Evolutionary conservation across 2,113 vertebrate species (phyloP).

Genomic region (Pleuronectes platessa): DNA sequence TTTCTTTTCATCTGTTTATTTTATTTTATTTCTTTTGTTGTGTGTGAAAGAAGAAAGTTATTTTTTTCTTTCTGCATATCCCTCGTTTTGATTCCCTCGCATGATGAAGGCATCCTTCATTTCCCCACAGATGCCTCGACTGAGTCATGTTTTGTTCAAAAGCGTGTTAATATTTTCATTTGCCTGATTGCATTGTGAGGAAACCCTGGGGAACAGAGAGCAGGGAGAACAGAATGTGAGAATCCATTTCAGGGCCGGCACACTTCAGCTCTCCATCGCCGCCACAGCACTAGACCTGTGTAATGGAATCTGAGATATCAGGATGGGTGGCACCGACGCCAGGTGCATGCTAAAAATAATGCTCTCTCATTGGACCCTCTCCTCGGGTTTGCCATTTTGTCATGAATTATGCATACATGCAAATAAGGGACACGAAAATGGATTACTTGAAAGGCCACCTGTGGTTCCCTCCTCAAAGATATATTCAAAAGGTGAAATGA

Average conservation of each 20-base stretch:
- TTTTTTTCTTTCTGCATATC: conserved; percentile 2
- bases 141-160: conserved; percentile 58
- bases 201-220: conserved; percentile 28
- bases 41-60: conserved; percentile 3
- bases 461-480: conserved; percentile 74
- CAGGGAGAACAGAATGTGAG: not conserved
- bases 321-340: conserved; percentile 62
- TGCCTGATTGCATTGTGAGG: conserved; percentile 48
- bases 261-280: conserved; percentile 29
- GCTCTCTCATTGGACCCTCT: conserved; percentile 72
- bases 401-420: conserved; percentile 82
- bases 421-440: conserved; percentile 75
- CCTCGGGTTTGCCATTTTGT: conserved; percentile 65
- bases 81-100: conserved; percentile 32
- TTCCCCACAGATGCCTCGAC: conserved; percentile 25
- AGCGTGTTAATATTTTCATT: conserved; percentile 60
- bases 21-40: conserved; percentile 29
- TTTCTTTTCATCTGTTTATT: conserved; percentile 55
- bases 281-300: conserved; percentile 39
- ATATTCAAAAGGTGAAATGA: conserved; percentile 71
- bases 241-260: conserved; percentile 30
- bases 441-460: conserved; percentile 76
- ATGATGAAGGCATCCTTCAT: conserved; percentile 47
- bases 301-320: conserved; percentile 67
- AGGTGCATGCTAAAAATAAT: conserved; percentile 80